Evolutionary conservation across 2,888 invertebrate genomes (phyloP).

Genomic region (Ormyrus nitidulus): DNA sequence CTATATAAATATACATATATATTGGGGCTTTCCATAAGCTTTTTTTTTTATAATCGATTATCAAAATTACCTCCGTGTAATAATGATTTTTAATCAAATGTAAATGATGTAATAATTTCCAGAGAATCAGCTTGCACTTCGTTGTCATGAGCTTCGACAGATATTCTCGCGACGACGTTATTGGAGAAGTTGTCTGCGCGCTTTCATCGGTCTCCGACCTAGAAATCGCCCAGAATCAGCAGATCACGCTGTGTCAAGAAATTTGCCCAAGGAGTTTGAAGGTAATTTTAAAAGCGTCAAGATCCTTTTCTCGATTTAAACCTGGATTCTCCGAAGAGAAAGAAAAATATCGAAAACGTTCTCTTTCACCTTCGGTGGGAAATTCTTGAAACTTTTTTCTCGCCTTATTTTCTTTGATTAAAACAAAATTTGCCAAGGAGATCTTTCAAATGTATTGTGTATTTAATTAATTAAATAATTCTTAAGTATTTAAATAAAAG

Average conservation of each 20-base stretch:
- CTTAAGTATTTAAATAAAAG: too few relatives aligned
- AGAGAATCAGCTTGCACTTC: constrained; percentile 94
- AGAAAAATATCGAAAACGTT: too few relatives aligned
- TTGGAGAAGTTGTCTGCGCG: constrained; percentile 97
- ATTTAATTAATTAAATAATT: too few relatives aligned
- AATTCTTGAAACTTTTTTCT: too few relatives aligned
- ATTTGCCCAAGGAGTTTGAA: constrained; percentile 95
- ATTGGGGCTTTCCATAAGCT: too few relatives aligned
- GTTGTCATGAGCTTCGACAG: constrained; percentile 89
- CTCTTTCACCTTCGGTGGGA: too few relatives aligned
- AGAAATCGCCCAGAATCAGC: constrained; percentile 85
- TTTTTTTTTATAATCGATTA: too few relatives aligned
- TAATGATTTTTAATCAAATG: neutral
- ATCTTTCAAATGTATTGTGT: too few relatives aligned
- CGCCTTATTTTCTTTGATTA: too few relatives aligned
- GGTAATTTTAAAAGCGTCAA: constrained; percentile 77
- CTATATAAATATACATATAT: too few relatives aligned
- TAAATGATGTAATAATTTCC: constrained; percentile 57
- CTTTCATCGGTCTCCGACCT: constrained; percentile 81
- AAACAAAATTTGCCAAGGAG: too few relatives aligned
- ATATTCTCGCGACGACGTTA: constrained; percentile 98
- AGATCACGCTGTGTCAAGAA: constrained; percentile 89
- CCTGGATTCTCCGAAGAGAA: too few relatives aligned
- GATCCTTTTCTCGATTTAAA: neutral
- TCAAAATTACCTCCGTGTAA: neutral